Base-by-base conservation (phyloP, 2,113 vertebrate genomes). In the Pseudonaja textilis region DNA sequence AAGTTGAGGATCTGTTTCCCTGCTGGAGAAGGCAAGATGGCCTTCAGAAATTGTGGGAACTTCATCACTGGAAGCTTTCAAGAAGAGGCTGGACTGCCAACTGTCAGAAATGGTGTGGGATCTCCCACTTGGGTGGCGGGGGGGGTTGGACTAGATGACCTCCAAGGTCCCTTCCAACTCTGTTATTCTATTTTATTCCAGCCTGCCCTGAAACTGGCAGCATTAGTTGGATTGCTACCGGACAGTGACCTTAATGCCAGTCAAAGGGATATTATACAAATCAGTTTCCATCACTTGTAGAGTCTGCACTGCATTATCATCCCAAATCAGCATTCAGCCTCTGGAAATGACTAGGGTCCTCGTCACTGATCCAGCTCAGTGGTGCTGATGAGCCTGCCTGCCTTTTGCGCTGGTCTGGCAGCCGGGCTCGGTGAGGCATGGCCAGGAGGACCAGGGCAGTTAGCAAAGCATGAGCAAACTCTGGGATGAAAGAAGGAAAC, bases 1-100 rank as follows among this genome's bases (percentile, higher is more conserved):
- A n/a, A 42, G 64, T 88, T 92, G 91, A 88, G 47, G 59, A 88
- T 88, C 86, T 29, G 57, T 54, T 87, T 69, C 86, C n/a, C 91
- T 5, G 29, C 86, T 55, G 86, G 57, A 87, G 87, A 34, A 69
- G 34, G 7, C n/a, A 69, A 22, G 52, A 20, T 20, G 26, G 12
- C 57, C 85, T 26, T 50, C 47, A 50, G 8, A 50, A 50, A 8
- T 50, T 50, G 47, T 50, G 47, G 47, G 47, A 50, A 8, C 47
- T 50, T 50, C 8, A 50, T 50, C 47, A 50, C 47, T 9, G 47
- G 47, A 50, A 50, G 47, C 47, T 50, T 50, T 50, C 8, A 50
- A 50, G 47, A 50, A 50, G 8, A 50, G 8, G 10, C 47, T 50
- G 47, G 47, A 50, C 8, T 50, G 8, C 47, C 7, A 50, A 50